Evolutionary conservation across 2,797 vertebrate genomes (phyloP).

Genomic region (Lagodon rhomboides): DNA sequence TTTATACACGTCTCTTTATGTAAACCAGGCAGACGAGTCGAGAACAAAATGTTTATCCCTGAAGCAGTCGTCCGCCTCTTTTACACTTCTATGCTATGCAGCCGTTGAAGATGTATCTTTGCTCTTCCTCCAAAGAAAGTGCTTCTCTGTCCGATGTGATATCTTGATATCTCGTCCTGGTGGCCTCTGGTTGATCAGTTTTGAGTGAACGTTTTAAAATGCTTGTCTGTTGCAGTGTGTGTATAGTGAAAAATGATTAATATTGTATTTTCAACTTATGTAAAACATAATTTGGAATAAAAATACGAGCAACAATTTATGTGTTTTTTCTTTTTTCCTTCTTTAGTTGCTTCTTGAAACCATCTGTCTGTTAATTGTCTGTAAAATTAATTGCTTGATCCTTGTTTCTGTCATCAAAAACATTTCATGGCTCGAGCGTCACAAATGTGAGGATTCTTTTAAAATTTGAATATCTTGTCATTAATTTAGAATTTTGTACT

Average conservation of each 20-base stretch:
- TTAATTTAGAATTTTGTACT: neutral
- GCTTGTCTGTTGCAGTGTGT: conserved; percentile 47
- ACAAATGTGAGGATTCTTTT: neutral
- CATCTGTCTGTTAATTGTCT: neutral
- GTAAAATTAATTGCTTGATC: neutral
- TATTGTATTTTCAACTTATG: conserved; percentile 31
- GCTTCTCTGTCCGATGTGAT: conserved; percentile 30
- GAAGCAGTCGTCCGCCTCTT: conserved; percentile 3
- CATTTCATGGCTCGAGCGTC: neutral
- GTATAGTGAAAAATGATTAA: conserved; percentile 22
- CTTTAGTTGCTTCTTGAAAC: neutral
- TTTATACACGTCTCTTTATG: conserved; percentile 25
- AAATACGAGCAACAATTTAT: conserved; percentile 14
- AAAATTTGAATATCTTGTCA: neutral
- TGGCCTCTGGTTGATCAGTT: neutral
- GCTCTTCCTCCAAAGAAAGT: conserved; percentile 18
- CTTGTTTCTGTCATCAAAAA: neutral
- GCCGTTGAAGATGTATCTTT: conserved; percentile 8
- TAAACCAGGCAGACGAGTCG: conserved; percentile 21
- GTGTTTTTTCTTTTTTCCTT: neutral
- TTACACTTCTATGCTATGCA: neutral
- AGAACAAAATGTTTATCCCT: conserved; percentile 6
- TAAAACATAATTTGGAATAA: conserved; percentile 50
- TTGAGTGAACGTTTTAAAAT: conserved; percentile 5
- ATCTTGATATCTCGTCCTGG: neutral